A percentile compares a stretch with the other conserved stretches of the same genome.
Evolutionary conservation across 1,140 invertebrate species (phyloP).

Genomic region (Venturia canescens): DNA sequence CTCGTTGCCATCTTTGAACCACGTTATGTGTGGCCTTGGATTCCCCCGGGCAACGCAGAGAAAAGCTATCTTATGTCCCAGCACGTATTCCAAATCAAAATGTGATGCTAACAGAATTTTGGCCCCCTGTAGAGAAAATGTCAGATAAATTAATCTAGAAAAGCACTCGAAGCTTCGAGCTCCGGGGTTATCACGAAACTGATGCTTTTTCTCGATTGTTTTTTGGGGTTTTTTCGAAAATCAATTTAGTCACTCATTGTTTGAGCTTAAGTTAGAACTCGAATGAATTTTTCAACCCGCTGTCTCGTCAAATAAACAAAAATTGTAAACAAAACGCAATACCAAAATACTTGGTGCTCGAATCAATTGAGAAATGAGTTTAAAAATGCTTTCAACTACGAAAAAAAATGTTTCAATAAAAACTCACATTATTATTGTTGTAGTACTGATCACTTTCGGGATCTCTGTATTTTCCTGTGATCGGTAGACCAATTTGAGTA

Average conservation of each 20-base stretch:
- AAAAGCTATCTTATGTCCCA: constrained; percentile 95
- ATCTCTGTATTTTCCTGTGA: constrained; percentile 91
- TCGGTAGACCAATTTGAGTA: constrained; percentile 89
- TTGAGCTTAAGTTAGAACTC: no score
- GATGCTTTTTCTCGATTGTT: no score
- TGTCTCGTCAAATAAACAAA: no score
- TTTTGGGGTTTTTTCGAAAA: no score
- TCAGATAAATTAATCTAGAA: background rate
- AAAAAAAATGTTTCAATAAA: constrained; percentile 1
- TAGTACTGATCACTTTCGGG: constrained; percentile 92
- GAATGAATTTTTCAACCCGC: no score
- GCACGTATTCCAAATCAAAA: constrained; percentile 94
- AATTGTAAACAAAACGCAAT: no score
- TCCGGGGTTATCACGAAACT: no score
- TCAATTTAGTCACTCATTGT: no score
- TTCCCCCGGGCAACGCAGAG: constrained; percentile 91
- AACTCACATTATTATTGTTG: constrained; percentile 90
- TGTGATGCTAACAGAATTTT: constrained; percentile 93
- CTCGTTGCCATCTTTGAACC: constrained; percentile 95
- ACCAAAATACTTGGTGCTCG: background rate
- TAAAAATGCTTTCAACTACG: background rate
- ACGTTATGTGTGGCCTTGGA: constrained; percentile 91
- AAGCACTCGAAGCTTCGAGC: background rate
- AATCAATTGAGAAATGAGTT: background rate
- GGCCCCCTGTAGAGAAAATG: constrained; percentile 83